phyloP scores from a whole-genome alignment of 1,140 invertebrate genomes.

The Ptiloglossa arizonensis region DNA sequence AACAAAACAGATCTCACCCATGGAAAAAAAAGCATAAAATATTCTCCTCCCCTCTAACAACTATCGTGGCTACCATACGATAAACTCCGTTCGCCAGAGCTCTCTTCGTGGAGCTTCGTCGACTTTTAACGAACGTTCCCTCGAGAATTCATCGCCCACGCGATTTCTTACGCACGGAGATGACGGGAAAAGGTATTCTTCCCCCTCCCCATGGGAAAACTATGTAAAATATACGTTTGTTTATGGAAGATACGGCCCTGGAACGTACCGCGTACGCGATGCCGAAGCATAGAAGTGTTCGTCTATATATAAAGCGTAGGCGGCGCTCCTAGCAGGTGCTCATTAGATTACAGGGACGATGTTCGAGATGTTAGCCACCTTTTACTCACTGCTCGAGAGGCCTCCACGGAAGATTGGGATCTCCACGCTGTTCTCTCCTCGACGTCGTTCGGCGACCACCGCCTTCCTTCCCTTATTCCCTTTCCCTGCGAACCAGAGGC shows the following conservation, averaged over 20 bases:
- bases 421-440: conserved; percentile 64
- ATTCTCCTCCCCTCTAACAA: too few species aligned
- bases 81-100: too few species aligned
- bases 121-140: too few species aligned
- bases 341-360: conserved; percentile 79
- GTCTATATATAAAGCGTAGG: conserved; percentile 74
- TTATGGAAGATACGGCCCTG: conserved; percentile 54
- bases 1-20: too few species aligned
- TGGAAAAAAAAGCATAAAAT: too few species aligned
- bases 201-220: too few species aligned
- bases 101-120: too few species aligned
- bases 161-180: too few species aligned
- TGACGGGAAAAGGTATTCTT: too few species aligned
- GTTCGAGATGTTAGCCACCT: conserved; percentile 79
- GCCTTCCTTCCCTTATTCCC: conserved; percentile 36
- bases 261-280: conserved; percentile 39
- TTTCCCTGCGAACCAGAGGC: conserved; percentile 29
- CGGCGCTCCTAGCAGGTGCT: conserved; percentile 77
- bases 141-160: too few species aligned
- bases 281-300: conserved; percentile 62
- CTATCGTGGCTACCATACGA: too few species aligned
- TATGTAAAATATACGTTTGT: too few species aligned
- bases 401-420: conserved; percentile 77
- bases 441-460: conserved; percentile 43
- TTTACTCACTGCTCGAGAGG: conserved; percentile 78